These are phyloP conservation scores for Dasysyrphus albostriatus DNA, from an alignment of 2,888 invertebrate genomes.

Conservation along the genomic window DNA sequence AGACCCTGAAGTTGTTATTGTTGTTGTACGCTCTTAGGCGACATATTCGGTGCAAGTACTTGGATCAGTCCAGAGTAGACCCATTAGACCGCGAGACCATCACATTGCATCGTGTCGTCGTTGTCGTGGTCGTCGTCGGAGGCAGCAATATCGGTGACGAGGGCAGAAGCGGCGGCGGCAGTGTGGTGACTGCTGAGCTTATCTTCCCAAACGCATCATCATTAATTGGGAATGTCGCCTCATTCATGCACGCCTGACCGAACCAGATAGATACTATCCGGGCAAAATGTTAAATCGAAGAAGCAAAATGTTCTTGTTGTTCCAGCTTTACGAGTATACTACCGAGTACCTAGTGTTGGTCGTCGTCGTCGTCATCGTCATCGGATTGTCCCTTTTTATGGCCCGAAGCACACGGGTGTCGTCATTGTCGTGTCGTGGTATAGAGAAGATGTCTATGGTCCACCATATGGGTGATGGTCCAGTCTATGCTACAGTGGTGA, in stretches of 20 bases:
- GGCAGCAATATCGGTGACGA: constrained; percentile 7
- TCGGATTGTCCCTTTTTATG: constrained; percentile 43
- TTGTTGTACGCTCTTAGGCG: constrained; percentile 56
- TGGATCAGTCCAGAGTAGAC: background rate
- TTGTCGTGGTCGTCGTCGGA: constrained; percentile 17
- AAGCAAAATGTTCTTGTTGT: constrained; percentile 43
- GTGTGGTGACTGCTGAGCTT: constrained; percentile 69
- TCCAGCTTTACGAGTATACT: background rate
- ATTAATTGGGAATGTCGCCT: constrained; percentile 76
- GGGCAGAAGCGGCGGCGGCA: background rate
- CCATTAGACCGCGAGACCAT: constrained; percentile 51
- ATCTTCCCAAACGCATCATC: constrained; percentile 73
- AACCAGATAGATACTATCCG: constrained; percentile 71
- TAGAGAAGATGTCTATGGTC: constrained; percentile 44
- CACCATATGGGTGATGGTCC: constrained; percentile 2
- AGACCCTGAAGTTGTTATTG: constrained; percentile 63
- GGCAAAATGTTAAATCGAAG: constrained; percentile 64
- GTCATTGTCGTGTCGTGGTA: constrained; percentile 40
- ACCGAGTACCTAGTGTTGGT: background rate
- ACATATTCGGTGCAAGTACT: constrained; percentile 48
- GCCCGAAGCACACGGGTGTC: constrained; percentile 57
- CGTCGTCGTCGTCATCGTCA: no score
- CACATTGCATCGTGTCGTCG: constrained; percentile 30
- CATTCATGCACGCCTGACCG: constrained; percentile 70
- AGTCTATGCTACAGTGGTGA: constrained; percentile 14